Percentiles rank a stretch among this genome's conserved stretches.
Conservation (phyloP, 2,888 invertebrate species). For the Malacosoma neustria region DNA sequence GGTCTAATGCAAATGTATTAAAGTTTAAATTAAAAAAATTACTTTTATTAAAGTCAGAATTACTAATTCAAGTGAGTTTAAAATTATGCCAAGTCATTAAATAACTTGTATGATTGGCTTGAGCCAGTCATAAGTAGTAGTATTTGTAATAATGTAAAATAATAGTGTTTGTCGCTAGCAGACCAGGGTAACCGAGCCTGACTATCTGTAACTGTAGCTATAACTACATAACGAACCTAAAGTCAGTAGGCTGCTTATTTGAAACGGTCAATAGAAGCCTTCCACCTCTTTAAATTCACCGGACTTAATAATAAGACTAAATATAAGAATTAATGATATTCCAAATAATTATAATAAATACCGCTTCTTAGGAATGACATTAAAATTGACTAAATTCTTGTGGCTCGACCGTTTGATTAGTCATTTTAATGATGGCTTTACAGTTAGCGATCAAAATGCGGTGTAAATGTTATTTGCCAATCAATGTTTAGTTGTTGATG, state of each 20-base stretch:
- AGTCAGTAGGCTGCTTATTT: constrained; percentile 43
- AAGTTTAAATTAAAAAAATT: too few species aligned
- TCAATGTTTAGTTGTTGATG: constrained; percentile 44
- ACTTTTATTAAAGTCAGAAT: too few species aligned
- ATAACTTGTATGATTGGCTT: too few species aligned
- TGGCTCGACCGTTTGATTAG: constrained; percentile 62
- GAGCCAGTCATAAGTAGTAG: too few species aligned
- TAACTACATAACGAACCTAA: too few species aligned
- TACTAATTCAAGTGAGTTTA: too few species aligned
- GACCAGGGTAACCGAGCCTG: too few species aligned
- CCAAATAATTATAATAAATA: constrained; percentile 58
- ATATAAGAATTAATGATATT: constrained; percentile 50
- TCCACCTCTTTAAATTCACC: constrained; percentile 35
- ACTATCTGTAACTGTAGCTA: too few species aligned
- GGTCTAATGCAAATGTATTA: too few species aligned
- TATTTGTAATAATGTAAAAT: too few species aligned
- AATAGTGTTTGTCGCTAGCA: too few species aligned
- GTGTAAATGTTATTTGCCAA: constrained; percentile 53
- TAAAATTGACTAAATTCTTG: constrained; percentile 61
- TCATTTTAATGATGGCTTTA: constrained; percentile 60
- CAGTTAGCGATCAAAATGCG: constrained; percentile 58
- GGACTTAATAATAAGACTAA: constrained; percentile 39
- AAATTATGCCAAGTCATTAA: too few species aligned
- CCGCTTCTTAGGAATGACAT: constrained; percentile 39
- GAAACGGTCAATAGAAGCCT: constrained; percentile 49